Conservation (phyloP, 2,113 vertebrate genomes). For the Suricata suricatta region DNA sequence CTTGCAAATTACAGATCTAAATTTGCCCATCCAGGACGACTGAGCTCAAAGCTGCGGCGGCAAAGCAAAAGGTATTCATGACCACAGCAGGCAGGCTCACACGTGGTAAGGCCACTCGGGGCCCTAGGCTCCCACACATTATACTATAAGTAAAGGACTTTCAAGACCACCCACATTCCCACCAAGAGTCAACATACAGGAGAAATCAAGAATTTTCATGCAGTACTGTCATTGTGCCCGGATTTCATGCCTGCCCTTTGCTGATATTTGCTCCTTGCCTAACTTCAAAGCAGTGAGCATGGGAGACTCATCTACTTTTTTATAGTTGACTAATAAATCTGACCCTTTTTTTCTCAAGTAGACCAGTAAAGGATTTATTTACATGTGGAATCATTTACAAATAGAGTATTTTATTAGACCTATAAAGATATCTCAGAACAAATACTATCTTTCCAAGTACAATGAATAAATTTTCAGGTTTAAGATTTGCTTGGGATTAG, state of each 20-base stretch:
- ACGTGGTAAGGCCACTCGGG: background rate
- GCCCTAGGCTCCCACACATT: too few species aligned
- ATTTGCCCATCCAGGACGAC: background rate
- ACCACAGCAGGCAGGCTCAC: background rate
- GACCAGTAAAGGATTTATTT: constrained; percentile 37
- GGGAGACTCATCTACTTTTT: constrained; percentile 25
- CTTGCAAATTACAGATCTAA: background rate
- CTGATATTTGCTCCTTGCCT: background rate
- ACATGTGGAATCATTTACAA: constrained; percentile 47
- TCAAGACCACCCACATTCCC: background rate
- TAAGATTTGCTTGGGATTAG: constrained; percentile 22
- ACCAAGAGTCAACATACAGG: background rate
- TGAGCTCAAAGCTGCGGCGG: background rate
- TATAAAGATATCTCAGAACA: constrained; percentile 33
- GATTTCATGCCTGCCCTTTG: background rate
- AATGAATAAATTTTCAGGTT: background rate
- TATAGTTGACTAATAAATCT: constrained; percentile 31
- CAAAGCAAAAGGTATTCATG: background rate
- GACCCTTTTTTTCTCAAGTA: background rate
- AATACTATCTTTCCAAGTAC: constrained; percentile 23
- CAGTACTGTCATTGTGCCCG: background rate
- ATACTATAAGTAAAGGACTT: background rate
- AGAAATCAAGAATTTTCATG: background rate
- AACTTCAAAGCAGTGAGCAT: constrained; percentile 47
- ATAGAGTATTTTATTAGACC: constrained; percentile 31